Evolutionary conservation across 2,888 invertebrate species (phyloP), one percentile per base, ranked within the genome.

Genomic region (Caenorhabditis sp.): DNA sequence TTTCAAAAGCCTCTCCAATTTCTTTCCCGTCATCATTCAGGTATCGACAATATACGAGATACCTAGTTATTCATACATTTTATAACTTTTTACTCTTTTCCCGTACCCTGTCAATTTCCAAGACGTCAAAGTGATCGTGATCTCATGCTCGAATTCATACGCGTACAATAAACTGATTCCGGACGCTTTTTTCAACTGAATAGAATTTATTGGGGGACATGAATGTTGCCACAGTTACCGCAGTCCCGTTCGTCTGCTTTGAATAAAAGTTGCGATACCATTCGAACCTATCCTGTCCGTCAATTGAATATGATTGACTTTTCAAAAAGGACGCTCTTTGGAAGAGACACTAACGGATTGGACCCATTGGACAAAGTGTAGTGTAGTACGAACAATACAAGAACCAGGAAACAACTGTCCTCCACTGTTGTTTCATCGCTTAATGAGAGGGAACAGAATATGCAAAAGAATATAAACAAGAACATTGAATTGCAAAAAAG

Each of bases 31-130:
- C n/a, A 4, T 15, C 17, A 41, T 59, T 48, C n/a, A 53, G 8
- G 13, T 74, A 74, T n/a, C 73, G 52, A 24, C 73, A 74, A 27
- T 27, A 74, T 0, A 66, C 53, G 17, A 11, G 32, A n/a, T 35
- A 45, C 15, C 58, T 72, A 45, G 27, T 58, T 43, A 7, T 13
- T 20, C 17, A 5, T 24, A 1, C 4, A 27, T 11, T 13, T 15
- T 8, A 26, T 9, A n/a, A n/a, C 22, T n/a, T 5, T 30, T 9
- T 5, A 30, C 6, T 30, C 9, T 7, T 30, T 5, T 30, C 5
- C 30, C 3, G 11, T 17, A 65, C 55, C 55, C 55, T 1, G 17
- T 55, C 1, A 37, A 22, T 5, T 48, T 5, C 46, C 55, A 46
- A n/a, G 65, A 55, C 4, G 65, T 65, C 27, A 46, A n/a, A 24